Evolutionary conservation across 1,140 invertebrate genomes (phyloP).

Genomic region (Heterodera carotae): DNA sequence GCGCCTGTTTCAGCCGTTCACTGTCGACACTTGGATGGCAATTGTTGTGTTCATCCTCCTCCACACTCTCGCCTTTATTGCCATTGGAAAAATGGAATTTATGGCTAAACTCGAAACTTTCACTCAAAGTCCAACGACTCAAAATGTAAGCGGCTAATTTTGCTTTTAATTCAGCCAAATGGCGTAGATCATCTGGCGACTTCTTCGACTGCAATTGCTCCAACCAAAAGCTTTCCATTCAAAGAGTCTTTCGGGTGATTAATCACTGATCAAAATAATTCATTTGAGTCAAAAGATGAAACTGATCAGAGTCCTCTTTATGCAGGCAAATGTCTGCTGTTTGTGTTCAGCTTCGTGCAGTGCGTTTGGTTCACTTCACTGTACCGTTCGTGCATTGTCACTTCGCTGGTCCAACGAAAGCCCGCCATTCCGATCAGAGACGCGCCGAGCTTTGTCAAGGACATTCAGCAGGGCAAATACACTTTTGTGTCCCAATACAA

Average conservation of each 20-base stretch:
- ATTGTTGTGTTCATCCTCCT: not conserved
- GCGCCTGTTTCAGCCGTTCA: slow-evolving; percentile 3
- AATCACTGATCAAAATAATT: not conserved
- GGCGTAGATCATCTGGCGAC: not conserved
- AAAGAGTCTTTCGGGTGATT: not conserved
- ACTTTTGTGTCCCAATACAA: slow-evolving; percentile 12
- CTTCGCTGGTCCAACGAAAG: slow-evolving; percentile 4
- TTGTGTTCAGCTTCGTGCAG: slow-evolving; percentile 3
- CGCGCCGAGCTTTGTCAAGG: not conserved
- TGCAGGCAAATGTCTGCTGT: slow-evolving; percentile 3
- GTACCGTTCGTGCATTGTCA: not conserved
- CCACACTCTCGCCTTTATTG: not conserved
- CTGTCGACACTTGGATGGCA: not conserved
- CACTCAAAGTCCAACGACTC: not conserved
- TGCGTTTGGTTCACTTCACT: not conserved
- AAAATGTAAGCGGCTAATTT: not conserved
- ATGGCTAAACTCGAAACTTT: not conserved
- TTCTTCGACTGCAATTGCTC: not conserved
- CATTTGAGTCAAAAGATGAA: not conserved
- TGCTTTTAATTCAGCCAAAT: not conserved
- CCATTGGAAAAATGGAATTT: slow-evolving; percentile 10
- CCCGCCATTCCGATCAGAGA: not conserved
- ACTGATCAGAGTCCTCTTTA: too few relatives aligned
- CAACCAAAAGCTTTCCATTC: not conserved
- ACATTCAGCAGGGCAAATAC: slow-evolving; percentile 2